phyloP scores from a whole-genome alignment of 2,113 vertebrate genomes.

The Bubo bubo region DNA sequence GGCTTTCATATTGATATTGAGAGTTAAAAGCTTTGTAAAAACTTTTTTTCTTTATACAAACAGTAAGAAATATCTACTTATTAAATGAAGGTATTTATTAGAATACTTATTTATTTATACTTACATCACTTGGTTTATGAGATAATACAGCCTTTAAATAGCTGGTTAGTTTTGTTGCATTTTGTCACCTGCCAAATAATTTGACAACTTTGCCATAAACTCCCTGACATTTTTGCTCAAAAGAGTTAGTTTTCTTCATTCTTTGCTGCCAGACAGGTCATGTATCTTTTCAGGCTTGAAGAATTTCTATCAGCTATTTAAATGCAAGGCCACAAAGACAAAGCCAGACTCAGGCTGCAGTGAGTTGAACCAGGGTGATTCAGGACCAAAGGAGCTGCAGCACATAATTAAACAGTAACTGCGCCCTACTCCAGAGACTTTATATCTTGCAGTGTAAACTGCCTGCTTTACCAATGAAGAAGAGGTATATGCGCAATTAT shows the following conservation, averaged over 20 bases:
- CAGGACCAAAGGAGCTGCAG: not conserved
- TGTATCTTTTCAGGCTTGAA: constrained; percentile 51
- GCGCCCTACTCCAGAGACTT: not conserved
- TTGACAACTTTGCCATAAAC: constrained; percentile 24
- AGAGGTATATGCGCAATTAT: fast-evolving
- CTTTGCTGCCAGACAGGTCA: constrained; percentile 53
- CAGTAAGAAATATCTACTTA: not conserved
- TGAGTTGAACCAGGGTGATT: not conserved
- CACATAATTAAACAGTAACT: constrained; percentile 28
- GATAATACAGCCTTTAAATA: not conserved
- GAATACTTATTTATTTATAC: not conserved
- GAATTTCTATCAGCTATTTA: constrained; percentile 63
- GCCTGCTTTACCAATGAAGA: not conserved
- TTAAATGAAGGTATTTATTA: not conserved
- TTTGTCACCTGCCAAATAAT: not conserved
- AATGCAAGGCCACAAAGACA: constrained; percentile 54
- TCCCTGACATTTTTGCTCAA: constrained; percentile 13
- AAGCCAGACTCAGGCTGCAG: constrained; percentile 36
- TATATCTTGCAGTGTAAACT: not conserved
- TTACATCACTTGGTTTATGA: not conserved
- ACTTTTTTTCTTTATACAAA: not conserved
- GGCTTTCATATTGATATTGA: not conserved
- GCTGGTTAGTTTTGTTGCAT: not conserved
- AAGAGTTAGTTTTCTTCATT: constrained; percentile 54
- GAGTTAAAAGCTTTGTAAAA: not conserved